Conservation (phyloP, 2,113 vertebrate species). For the Semicossyphus pulcher region DNA sequence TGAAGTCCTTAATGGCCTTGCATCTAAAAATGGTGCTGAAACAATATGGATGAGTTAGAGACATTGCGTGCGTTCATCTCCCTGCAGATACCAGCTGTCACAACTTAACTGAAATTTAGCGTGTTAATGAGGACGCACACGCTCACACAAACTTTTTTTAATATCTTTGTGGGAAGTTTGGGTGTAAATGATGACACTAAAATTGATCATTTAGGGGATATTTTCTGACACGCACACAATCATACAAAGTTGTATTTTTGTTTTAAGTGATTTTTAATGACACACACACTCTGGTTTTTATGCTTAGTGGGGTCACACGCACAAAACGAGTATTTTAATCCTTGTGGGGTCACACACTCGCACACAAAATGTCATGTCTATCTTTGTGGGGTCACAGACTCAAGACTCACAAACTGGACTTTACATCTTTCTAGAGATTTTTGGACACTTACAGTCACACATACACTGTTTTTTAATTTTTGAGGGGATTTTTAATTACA, state of each 20-base stretch:
- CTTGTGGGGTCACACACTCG: no score
- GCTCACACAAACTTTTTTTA: no score
- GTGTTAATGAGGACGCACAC: not conserved
- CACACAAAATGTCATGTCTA: not conserved
- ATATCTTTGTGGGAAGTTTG: no score
- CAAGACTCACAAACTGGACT: not conserved
- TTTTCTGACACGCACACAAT: no score
- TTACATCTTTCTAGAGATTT: not conserved
- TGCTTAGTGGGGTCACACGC: not conserved
- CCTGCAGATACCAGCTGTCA: not conserved
- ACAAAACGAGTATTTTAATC: not conserved
- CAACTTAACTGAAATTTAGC: conserved; percentile 19
- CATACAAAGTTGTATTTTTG: no score
- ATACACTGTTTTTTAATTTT: not conserved
- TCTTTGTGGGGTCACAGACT: no score
- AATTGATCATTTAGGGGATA: no score
- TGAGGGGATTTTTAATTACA: not conserved
- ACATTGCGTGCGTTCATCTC: not conserved
- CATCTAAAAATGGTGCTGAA: conserved; percentile 39
- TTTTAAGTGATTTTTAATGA: no score
- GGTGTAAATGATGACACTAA: no score
- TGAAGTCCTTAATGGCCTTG: conserved; percentile 17
- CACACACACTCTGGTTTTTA: no score
- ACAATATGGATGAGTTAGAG: not conserved
- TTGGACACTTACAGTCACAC: not conserved